A percentile compares a stretch with the other conserved stretches of the same genome.
Conservation (phyloP, 2,888 invertebrate genomes). For the Lasius fuliginosus region DNA sequence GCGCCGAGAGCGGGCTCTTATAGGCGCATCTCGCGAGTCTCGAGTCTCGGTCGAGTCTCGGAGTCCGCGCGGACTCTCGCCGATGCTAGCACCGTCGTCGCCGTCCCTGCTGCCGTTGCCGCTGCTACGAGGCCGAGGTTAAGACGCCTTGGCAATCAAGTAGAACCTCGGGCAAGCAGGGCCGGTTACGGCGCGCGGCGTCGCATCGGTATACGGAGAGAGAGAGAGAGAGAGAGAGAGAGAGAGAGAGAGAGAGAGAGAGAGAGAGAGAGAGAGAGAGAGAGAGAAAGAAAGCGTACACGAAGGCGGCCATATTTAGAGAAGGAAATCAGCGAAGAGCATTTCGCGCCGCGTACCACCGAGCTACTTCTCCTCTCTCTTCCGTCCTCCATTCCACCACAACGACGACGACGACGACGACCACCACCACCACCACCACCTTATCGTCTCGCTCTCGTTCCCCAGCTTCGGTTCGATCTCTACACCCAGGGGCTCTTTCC, state of each 20-base stretch:
- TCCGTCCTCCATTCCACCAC: constrained; percentile 65
- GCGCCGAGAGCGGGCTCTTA: constrained; percentile 66
- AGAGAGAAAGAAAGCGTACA: constrained; percentile 69
- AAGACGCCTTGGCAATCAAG: constrained; percentile 86
- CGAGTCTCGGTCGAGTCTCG: background rate
- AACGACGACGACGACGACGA: constrained; percentile 55
- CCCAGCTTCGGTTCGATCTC: constrained; percentile 60
- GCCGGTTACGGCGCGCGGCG: constrained; percentile 81
- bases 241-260: constrained; percentile 68
- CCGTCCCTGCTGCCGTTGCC: background rate
- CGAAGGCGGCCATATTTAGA: constrained; percentile 85
- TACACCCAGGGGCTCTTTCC: constrained; percentile 58
- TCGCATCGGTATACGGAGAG: constrained; percentile 80
- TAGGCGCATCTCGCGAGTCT: constrained; percentile 69
- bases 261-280: constrained; percentile 62
- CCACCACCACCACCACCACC: constrained; percentile 55
- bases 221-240: constrained; percentile 56
- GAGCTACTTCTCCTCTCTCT: constrained; percentile 63
- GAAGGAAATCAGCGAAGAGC: constrained; percentile 85
- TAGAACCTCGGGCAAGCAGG: constrained; percentile 86
- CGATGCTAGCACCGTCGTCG: background rate
- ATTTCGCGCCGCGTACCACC: constrained; percentile 78
- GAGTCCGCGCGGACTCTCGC: constrained; percentile 38
- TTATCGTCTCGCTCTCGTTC: constrained; percentile 56
- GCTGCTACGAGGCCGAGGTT: constrained; percentile 78